Base-by-base conservation (phyloP, 1,140 invertebrate species). In the Tetramorium parvispinum region DNA sequence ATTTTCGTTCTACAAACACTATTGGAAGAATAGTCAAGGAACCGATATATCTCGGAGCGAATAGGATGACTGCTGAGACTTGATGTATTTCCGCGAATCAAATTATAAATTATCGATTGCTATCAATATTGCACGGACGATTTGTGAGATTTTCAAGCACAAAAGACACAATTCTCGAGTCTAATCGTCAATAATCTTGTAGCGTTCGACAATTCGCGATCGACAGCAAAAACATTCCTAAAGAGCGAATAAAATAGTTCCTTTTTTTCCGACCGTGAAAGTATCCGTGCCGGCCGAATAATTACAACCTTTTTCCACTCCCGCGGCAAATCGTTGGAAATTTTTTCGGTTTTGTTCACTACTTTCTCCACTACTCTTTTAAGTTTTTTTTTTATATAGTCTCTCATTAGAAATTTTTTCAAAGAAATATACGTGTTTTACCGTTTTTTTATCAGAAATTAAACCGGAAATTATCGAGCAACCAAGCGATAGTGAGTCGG, bases 291-390 rank as follows among this genome's bases (percentile, higher is more conserved):
- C 32, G n/a, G 8, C n/a, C 63, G 63, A 70, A 81, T 81, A 68
- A 81, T 81, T 53, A 53, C 59, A 79, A 37, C 3, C 32, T 79
- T 79, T 79, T 79, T 79, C 43, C 46, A 5, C 53, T 79, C 46
- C 46, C n/a, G 13, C 4, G 11, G 32, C 24, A 18, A 78, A 63
- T 63, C 53, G 37, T 61, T 21, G 27, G 46, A 18, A 68, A 68
- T 21, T 79, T 68, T 79, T 79, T 68, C 32, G 8, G 37, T 53
- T 70, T 81, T 81, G 13, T 51, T 51, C 18, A 8, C 43, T 70
- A 55, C 77, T 81, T 81, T 81, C 77, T 81, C 77, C 32, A 10
- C 5, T 68, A 68, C 11, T 2, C 24, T 77, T 24, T 16, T 16
- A n/a, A 0, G 3, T n/a, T 16, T 27, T n/a, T 16, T 27, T 16